phyloP scores from a whole-genome alignment of 2,797 vertebrate species.

The Carcharodon carcharias region DNA sequence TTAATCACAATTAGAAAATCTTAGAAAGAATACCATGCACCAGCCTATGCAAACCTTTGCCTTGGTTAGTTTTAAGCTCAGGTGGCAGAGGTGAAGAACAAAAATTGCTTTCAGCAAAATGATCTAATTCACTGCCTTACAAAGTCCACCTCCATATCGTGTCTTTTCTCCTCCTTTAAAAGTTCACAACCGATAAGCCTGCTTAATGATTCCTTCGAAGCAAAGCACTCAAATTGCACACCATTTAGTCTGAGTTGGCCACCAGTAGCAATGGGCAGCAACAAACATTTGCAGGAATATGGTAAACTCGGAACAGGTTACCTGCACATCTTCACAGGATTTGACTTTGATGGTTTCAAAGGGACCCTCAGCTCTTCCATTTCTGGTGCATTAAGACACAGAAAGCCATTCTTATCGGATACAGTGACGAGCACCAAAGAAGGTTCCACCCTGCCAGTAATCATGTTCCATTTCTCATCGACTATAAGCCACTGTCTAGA shows the following conservation, averaged over 20 bases:
- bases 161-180: background rate
- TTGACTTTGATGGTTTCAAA: conserved; percentile 52
- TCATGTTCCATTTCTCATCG: conserved; percentile 77
- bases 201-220: background rate
- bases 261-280: background rate
- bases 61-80: background rate
- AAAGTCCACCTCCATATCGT: background rate
- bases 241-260: background rate
- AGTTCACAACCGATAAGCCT: background rate
- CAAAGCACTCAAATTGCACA: background rate
- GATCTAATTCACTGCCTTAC: background rate
- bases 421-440: conserved; percentile 73
- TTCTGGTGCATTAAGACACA: conserved; percentile 64
- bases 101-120: background rate
- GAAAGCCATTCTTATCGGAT: conserved; percentile 47
- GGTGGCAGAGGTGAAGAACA: background rate
- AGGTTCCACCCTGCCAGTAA: conserved; percentile 82
- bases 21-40: background rate
- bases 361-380: conserved; percentile 69
- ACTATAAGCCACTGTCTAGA: conserved; percentile 85
- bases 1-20: background rate
- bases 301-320: conserved; percentile 44
- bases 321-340: conserved; percentile 71
- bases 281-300: background rate
- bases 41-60: background rate